Evolutionary conservation across 2,113 vertebrate species (phyloP), one percentile per base, ranked within the genome.

Genomic region (Panurus biarmicus): DNA sequence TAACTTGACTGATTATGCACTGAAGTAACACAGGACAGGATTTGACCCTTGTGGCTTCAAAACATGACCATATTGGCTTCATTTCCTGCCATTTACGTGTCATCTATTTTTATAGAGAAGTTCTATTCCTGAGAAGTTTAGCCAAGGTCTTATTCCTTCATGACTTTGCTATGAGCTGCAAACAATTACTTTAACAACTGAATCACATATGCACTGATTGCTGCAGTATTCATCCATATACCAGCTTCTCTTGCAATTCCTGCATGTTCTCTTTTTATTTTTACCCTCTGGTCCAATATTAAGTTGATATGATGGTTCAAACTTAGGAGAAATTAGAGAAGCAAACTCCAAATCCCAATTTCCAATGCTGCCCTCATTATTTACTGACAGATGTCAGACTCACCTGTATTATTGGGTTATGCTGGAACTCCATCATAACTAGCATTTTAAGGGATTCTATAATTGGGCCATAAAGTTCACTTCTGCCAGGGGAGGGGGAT

Each of bases 321-420:
- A 75, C 73, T 66, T 53, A 14, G 36, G 64, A 84, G 66, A 90
- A 87, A 87, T 93, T 82, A 78, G 48, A 67, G 61, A 73, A 57
- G 35, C 48, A 77, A 86, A 92, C 65, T 47, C 61, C 36, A 48
- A 95, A 71, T 70, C 25, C 64, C 67, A 54, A 86, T 87, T 87
- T 80, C 54, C 73, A 84, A 58, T 47, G 80, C 83, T 84, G n/a
- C 80, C 42, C 88, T 97, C 90, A 90, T 96, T 96, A 97, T 81
- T 65, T 91, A 90, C 78, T 96, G 95, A 94, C 93, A 96, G 87
- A 93, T 22, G 44, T 96, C 96, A 95, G 77, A 60, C 82, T 96
- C 93, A 88, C 96, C 89, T 96, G 69, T 94, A 57, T 97, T 97
- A 96, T 93, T 96, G 89, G 87, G 61, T 96, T 96, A 94, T 91